Base-by-base conservation (phyloP, 35 echinoderm and acorn worm species). In the Patiria miniata region DNA sequence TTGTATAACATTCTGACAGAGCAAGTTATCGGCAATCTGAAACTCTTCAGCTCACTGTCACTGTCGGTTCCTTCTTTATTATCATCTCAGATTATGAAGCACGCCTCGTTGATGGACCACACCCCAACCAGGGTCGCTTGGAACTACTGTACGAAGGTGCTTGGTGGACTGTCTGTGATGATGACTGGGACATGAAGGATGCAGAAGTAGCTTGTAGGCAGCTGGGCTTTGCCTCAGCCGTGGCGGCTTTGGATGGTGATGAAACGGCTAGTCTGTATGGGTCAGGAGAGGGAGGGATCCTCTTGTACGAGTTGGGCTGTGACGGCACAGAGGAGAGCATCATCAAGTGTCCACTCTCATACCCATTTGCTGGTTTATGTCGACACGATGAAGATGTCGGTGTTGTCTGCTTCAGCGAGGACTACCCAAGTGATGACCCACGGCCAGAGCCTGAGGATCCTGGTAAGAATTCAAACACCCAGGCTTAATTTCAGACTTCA, bases 91-190 rank as follows among this genome's bases (percentile, higher is more conserved):
- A 1, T 15, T 73, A 32, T 9, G 65, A 36, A 15, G 29, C 34
- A 34, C 52, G 82, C 38, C 82, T 84, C 38, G 52, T 56, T 33
- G 34, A 60, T 12, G 82, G 82, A 84, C 51, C 33, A 5, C 37
- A 84, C 26, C 30, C n/a, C 33, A 84, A 84, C 29, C 52, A 84
- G 22, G 82, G 82, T 36, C 44, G 26, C 52, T 52, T 84, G 9
- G 47, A 84, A 59, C 44, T 84, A 12, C 9, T 84, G 5, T 84
- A 61, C 37, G 82, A 60, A 12, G 82, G 82, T 55, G 9, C 33
- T 18, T 33, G 52, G 14, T 50, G 82, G 2, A 37, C 82, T 9
- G 34, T 84, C 8, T 84, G 82, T 19, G 23, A 84, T 84, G 44
- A 56, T 52, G 16, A 38, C 2, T 84, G 53, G 32, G 53, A 84